Percentiles rank a stretch among this genome's conserved stretches.
phyloP scores from a whole-genome alignment of 2,888 invertebrate genomes.

The Rhimphoctona megacephalus region DNA sequence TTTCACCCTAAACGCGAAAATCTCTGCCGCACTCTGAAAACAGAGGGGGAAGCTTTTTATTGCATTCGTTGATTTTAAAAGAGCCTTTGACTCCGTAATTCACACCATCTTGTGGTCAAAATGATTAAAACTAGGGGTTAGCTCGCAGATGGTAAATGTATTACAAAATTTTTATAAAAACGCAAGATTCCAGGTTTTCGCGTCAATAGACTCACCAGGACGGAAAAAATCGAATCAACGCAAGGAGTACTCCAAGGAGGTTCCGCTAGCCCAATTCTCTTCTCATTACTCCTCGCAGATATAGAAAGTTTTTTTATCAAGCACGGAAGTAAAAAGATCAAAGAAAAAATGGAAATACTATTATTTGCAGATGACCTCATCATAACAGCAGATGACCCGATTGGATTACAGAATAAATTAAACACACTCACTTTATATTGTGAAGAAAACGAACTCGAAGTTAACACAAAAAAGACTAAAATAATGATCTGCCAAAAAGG shows the following conservation, averaged over 20 bases:
- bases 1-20: too few relatives aligned
- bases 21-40: too few relatives aligned
- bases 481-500: background rate
- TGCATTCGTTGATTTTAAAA: too few relatives aligned
- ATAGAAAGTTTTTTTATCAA: background rate
- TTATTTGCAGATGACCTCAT: conserved; percentile 1
- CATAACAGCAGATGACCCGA: background rate
- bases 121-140: too few relatives aligned
- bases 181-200: too few relatives aligned
- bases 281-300: background rate
- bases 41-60: too few relatives aligned
- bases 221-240: background rate
- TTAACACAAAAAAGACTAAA: conserved; percentile 32
- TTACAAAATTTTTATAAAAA: too few relatives aligned
- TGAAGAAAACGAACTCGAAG: conserved; percentile 7
- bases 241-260: too few relatives aligned
- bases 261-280: conserved; percentile 4
- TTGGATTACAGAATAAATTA: conserved; percentile 11
- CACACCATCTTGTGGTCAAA: too few relatives aligned
- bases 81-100: too few relatives aligned
- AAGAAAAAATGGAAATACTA: background rate
- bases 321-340: background rate
- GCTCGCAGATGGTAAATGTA: too few relatives aligned
- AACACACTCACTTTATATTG: conserved; percentile 25
- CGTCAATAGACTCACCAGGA: too few relatives aligned